Conservation (phyloP, 23 tunicate genomes). For the Styela clava region DNA sequence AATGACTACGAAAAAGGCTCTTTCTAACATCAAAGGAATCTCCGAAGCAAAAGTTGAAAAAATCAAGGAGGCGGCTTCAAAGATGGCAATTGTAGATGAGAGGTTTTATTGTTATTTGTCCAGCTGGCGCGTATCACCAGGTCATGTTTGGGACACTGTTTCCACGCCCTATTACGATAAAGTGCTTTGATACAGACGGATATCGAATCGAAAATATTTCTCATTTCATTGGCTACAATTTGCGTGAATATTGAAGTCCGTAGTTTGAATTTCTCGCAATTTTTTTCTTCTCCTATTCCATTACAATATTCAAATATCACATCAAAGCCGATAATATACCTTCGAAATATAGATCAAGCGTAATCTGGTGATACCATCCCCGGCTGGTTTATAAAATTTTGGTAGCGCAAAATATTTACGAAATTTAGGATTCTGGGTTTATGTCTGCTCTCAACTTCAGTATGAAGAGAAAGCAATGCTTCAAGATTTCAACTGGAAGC, state of each 20-base stretch:
- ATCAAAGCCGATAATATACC: no score
- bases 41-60: constrained; percentile 99
- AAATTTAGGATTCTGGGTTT: constrained; percentile 56
- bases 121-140: not conserved
- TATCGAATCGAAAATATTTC: no score
- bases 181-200: no score
- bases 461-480: constrained; percentile 74
- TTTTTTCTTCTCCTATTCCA: no score
- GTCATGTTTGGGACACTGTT: not conserved
- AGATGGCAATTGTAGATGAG: constrained; percentile 44
- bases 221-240: no score
- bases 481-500: constrained; percentile 87
- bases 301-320: no score
- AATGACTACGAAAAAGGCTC: constrained; percentile 84
- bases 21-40: constrained; percentile 91
- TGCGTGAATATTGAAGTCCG: no score
- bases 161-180: no score
- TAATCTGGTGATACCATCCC: not conserved
- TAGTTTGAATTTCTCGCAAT: no score
- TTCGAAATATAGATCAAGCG: not conserved
- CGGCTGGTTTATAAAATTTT: no score
- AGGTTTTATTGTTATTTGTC: not conserved
- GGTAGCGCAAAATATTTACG: not conserved
- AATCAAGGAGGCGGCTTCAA: constrained; percentile 90
- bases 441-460: constrained; percentile 81